Evolutionary conservation across 2,888 invertebrate species (phyloP).

Genomic region (Mimumesa dahlbomi): DNA sequence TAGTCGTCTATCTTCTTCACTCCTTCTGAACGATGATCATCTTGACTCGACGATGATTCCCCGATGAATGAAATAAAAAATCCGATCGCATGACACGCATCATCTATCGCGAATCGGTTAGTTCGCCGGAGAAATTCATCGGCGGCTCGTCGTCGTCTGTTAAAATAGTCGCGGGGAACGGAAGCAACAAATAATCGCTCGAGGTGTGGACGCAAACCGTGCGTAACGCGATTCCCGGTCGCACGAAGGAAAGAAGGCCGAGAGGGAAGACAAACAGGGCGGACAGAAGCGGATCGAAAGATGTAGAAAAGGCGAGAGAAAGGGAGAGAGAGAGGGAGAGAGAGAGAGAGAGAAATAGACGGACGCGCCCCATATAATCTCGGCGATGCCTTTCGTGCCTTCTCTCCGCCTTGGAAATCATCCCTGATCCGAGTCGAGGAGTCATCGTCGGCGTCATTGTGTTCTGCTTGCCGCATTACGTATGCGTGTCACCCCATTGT

Average conservation of each 20-base stretch:
- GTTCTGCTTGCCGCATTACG: constrained; percentile 22
- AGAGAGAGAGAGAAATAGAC: constrained; percentile 42
- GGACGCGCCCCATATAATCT: constrained; percentile 79
- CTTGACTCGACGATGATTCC: too few relatives aligned
- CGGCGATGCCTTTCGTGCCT: constrained; percentile 76
- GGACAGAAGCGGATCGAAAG: constrained; percentile 44
- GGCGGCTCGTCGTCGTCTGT: constrained; percentile 48
- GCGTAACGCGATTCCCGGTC: constrained; percentile 67
- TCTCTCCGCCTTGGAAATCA: constrained; percentile 72
- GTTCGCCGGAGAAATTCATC: too few relatives aligned
- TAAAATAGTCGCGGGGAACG: constrained; percentile 75
- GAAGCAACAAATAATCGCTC: constrained; percentile 79
- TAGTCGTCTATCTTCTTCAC: too few relatives aligned
- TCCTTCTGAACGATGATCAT: too few relatives aligned
- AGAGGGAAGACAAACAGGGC: constrained; percentile 29
- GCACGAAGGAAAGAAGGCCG: constrained; percentile 22
- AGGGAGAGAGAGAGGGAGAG: constrained; percentile 35
- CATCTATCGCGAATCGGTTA: too few relatives aligned
- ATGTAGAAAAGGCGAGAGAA: constrained; percentile 29
- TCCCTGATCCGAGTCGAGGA: constrained; percentile 58
- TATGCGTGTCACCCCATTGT: constrained; percentile 41
- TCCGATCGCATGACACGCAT: constrained; percentile 61
- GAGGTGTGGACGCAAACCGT: constrained; percentile 79
- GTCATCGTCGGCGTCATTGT: constrained; percentile 61
- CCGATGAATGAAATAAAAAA: too few relatives aligned